These are phyloP conservation scores for Pseudorhombus dupliciocellatus DNA, from an alignment of 2,113 vertebrate genomes.

Conservation along the genomic window DNA sequence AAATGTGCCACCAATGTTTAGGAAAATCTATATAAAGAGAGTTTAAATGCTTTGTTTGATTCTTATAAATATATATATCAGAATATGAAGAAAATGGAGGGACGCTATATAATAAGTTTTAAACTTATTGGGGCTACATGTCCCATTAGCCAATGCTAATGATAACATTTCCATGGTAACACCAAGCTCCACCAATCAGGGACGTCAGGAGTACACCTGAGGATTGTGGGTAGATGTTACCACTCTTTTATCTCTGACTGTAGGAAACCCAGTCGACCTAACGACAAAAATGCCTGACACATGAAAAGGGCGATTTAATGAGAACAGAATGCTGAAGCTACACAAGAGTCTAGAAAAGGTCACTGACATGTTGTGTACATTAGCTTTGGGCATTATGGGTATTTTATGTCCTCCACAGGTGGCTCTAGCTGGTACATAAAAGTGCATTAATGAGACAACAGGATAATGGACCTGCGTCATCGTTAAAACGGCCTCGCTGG, in stretches of 20 bases:
- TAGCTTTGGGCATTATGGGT: not conserved
- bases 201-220: too few species aligned
- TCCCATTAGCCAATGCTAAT: too few species aligned
- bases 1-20: not conserved
- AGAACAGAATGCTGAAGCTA: not conserved
- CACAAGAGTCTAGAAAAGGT: not conserved
- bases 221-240: too few species aligned
- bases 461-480: not conserved
- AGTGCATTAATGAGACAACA: not conserved
- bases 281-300: conserved; percentile 12
- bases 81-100: too few species aligned
- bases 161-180: too few species aligned
- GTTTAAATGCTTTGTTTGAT: too few species aligned
- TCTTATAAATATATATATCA: too few species aligned
- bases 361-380: conserved; percentile 7
- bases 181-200: too few species aligned
- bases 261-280: not conserved
- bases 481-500: not conserved
- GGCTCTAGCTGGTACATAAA: not conserved
- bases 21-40: too few species aligned
- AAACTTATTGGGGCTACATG: too few species aligned
- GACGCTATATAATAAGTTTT: too few species aligned
- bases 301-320: not conserved
- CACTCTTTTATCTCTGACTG: not conserved
- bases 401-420: not conserved